Evolutionary conservation across 2,888 invertebrate species (phyloP).

Genomic region (Osedax frankpressi): DNA sequence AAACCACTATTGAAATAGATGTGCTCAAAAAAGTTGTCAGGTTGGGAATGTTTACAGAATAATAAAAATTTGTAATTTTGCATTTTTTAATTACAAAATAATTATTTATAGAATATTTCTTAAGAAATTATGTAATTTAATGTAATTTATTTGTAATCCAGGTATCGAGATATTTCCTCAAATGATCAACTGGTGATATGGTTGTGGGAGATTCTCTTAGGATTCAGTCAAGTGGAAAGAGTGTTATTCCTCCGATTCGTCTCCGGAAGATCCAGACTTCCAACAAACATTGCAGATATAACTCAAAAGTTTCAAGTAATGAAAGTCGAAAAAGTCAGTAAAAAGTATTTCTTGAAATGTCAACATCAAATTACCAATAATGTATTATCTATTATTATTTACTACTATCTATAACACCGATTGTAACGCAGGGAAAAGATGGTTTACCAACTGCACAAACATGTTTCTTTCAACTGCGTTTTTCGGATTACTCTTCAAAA

Average conservation of each 20-base stretch:
- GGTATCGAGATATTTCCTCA: conserved; percentile 56
- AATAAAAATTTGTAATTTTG: too few relatives aligned
- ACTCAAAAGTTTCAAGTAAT: conserved; percentile 56
- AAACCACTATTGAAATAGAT: conserved; percentile 54
- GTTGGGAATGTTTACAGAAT: too few relatives aligned
- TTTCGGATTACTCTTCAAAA: conserved; percentile 54
- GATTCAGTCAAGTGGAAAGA: conserved; percentile 54
- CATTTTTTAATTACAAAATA: too few relatives aligned
- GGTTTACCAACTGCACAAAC: conserved; percentile 58
- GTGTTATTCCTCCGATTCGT: conserved; percentile 58
- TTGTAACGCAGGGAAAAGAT: conserved; percentile 50
- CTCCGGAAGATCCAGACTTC: conserved; percentile 55
- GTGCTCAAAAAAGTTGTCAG: conserved; percentile 55
- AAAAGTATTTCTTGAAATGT: neutral
- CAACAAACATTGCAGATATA: conserved; percentile 56
- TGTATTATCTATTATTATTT: neutral
- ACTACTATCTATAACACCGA: neutral
- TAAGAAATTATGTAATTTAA: too few relatives aligned
- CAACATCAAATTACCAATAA: neutral
- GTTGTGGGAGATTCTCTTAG: conserved; percentile 56
- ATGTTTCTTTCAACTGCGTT: conserved; percentile 54
- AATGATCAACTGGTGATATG: conserved; percentile 54
- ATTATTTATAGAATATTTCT: too few relatives aligned
- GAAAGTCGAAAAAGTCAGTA: conserved; percentile 42
- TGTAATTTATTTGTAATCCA: neutral